phyloP scores from a whole-genome alignment of 2,888 invertebrate genomes.

The Itoplectis maculator region DNA sequence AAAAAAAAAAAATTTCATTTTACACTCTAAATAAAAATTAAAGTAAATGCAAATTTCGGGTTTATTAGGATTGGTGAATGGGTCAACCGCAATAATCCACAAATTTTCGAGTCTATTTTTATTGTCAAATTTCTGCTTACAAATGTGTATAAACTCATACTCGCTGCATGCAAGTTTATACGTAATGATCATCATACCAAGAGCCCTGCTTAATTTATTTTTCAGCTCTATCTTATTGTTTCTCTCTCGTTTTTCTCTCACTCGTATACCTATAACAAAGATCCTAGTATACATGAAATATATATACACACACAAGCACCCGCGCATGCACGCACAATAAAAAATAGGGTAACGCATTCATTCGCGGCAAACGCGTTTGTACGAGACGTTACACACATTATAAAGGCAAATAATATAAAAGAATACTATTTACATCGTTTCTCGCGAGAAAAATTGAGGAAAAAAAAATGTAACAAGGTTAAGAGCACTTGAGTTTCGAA shows the following conservation, averaged over 20 bases:
- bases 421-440: constrained; percentile 80
- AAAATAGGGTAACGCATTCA: constrained; percentile 46
- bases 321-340: constrained; percentile 61
- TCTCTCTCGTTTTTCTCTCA: constrained; percentile 37
- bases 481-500: constrained; percentile 74
- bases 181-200: constrained; percentile 31
- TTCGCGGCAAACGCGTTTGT: constrained; percentile 60
- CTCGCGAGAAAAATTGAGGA: constrained; percentile 70
- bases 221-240: constrained; percentile 17
- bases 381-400: constrained; percentile 60
- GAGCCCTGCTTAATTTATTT: constrained; percentile 16
- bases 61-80: neutral
- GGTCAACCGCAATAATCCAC: neutral
- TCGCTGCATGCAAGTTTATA: constrained; percentile 70
- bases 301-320: constrained; percentile 64
- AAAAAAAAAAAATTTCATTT: no score
- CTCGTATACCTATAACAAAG: constrained; percentile 41
- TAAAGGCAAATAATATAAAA: constrained; percentile 76
- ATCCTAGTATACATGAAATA: constrained; percentile 70
- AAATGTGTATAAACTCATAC: constrained; percentile 76
- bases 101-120: constrained; percentile 72
- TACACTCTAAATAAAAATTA: no score
- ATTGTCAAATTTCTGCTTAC: constrained; percentile 79
- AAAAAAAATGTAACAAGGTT: constrained; percentile 64
- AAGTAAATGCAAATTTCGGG: no score